Evolutionary conservation across 2,797 vertebrate genomes (phyloP).

Genomic region (Spatula clypeata): DNA sequence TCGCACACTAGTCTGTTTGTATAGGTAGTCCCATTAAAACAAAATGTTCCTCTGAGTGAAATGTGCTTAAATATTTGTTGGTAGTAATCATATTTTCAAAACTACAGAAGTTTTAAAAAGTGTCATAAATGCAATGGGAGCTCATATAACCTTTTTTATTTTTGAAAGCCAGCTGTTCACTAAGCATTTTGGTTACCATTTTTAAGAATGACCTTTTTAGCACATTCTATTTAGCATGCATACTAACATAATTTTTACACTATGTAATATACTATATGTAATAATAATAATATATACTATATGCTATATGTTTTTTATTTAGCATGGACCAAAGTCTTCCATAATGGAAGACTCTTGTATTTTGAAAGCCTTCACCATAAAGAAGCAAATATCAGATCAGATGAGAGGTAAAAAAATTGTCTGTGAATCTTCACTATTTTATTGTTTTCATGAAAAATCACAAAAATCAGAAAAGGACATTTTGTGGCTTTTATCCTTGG

Average conservation of each 20-base stretch:
- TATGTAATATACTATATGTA: no score
- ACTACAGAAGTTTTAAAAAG: background rate
- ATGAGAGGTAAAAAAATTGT: background rate
- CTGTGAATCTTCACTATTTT: background rate
- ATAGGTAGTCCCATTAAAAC: background rate
- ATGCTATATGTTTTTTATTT: background rate
- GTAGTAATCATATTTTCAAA: background rate
- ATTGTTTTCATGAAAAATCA: background rate
- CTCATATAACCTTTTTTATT: fast-evolving
- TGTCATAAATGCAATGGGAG: fast-evolving
- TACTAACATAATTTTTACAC: background rate
- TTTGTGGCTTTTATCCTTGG: background rate
- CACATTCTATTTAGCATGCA: fast-evolving
- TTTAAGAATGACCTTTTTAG: background rate
- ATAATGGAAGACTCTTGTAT: fast-evolving
- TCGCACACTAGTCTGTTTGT: background rate
- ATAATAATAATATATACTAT: no score
- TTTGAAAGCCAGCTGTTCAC: background rate
- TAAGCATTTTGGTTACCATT: background rate
- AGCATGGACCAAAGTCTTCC: background rate
- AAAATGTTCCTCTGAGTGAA: background rate
- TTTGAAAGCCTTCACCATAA: background rate
- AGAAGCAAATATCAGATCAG: background rate
- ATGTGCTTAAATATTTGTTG: background rate
- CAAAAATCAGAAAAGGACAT: background rate